These are phyloP conservation scores for Drosophila micromelanica DNA, from an alignment of 1,140 invertebrate species.

Conservation along the genomic window DNA sequence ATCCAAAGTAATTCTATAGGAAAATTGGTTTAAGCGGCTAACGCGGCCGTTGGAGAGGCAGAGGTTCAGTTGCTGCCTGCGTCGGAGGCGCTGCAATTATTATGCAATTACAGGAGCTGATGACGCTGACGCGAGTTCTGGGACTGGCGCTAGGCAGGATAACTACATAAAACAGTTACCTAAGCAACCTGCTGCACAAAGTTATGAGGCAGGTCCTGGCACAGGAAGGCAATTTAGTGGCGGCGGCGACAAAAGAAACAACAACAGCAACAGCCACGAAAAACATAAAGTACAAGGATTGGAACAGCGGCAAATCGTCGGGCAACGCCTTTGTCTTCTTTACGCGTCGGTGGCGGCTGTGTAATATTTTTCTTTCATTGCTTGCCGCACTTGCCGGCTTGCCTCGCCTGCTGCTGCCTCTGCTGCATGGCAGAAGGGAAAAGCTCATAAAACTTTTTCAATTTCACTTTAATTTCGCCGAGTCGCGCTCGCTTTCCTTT, in stretches of 20 bases:
- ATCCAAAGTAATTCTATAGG: conserved; percentile 78
- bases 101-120: conserved; percentile 68
- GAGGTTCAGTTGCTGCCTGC: conserved; percentile 21
- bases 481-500: conserved; percentile 31
- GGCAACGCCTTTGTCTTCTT: conserved; percentile 68
- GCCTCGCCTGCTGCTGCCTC: neutral
- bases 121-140: conserved; percentile 9
- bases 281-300: conserved; percentile 19
- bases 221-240: conserved; percentile 69
- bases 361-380: conserved; percentile 75
- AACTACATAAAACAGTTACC: conserved; percentile 81
- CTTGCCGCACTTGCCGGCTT: conserved; percentile 15
- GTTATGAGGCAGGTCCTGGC: conserved; percentile 49
- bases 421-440: conserved; percentile 53
- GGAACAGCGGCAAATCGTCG: conserved; percentile 37
- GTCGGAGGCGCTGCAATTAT: conserved; percentile 63
- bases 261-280: conserved; percentile 20
- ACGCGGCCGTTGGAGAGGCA: conserved; percentile 7
- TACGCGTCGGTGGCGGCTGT: conserved; percentile 72
- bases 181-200: conserved; percentile 81
- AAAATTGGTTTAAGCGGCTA: conserved; percentile 73
- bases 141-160: conserved; percentile 35
- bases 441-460: conserved; percentile 84
- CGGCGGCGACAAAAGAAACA: conserved; percentile 30
- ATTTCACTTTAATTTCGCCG: conserved; percentile 81